Percentiles rank a stretch among this genome's conserved stretches.
phyloP scores from a whole-genome alignment of 37 sponge, comb jelly and placozoan genomes.

The Axinella damicornis region DNA sequence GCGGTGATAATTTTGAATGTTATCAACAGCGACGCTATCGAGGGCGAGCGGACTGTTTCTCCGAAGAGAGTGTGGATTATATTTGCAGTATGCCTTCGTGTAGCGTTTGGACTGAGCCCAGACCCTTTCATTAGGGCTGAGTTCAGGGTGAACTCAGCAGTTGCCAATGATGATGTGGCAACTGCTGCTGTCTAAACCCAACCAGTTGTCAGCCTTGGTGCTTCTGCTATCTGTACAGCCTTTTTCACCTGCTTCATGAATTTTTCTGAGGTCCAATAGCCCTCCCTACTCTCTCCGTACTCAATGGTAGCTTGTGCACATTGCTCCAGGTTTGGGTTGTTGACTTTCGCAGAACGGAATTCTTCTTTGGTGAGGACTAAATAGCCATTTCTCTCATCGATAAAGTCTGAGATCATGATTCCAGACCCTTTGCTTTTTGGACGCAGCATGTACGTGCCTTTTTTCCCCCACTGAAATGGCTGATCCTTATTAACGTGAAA shows the following conservation, averaged over 20 bases:
- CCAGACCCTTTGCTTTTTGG: slow-evolving; percentile 45
- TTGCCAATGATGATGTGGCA: no score
- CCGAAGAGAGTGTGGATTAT: no score
- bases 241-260: slow-evolving; percentile 27
- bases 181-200: no score
- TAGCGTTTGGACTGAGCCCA: slow-evolving; percentile 48
- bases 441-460: slow-evolving; percentile 10
- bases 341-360: background rate
- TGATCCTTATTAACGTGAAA: slow-evolving; percentile 23
- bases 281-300: slow-evolving; percentile 2
- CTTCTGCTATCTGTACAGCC: slow-evolving; percentile 32
- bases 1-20: no score
- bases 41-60: no score
- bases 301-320: background rate
- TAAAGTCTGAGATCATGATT: slow-evolving; percentile 34
- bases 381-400: slow-evolving; percentile 41
- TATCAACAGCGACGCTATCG: no score
- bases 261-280: slow-evolving; percentile 38
- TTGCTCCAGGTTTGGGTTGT: slow-evolving; percentile 5
- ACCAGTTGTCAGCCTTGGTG: slow-evolving; percentile 13
- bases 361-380: background rate
- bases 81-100: slow-evolving; percentile 34
- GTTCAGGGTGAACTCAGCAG: slow-evolving; percentile 42
- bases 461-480: slow-evolving; percentile 14
- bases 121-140: slow-evolving; percentile 48